Conservation (phyloP, 1,140 invertebrate genomes). For the Sycophila sp. region DNA sequence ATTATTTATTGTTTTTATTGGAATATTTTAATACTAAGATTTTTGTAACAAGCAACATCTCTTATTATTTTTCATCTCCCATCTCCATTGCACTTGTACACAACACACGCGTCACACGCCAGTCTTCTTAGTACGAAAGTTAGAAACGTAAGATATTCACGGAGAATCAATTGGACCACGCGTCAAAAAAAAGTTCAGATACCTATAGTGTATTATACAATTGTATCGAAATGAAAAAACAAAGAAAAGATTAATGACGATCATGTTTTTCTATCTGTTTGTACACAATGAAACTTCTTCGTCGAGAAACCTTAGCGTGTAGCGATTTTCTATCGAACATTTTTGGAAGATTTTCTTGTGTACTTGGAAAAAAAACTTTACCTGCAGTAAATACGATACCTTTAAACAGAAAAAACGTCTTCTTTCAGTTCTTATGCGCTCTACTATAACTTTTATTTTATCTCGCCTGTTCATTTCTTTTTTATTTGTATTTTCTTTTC, state of each 20-base stretch:
- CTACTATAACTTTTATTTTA: too few relatives aligned
- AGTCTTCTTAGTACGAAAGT: too few relatives aligned
- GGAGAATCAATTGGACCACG: too few relatives aligned
- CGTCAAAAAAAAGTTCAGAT: conserved; percentile 17
- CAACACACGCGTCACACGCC: too few relatives aligned
- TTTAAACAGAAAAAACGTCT: neutral
- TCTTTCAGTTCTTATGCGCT: too few relatives aligned
- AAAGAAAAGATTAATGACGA: neutral
- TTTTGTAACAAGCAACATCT: conserved; percentile 62
- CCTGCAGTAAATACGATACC: neutral
- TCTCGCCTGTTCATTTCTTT: neutral
- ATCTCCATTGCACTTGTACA: neutral
- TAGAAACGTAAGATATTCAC: neutral
- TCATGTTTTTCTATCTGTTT: neutral
- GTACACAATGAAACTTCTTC: neutral
- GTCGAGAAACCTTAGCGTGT: neutral
- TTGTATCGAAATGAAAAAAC: neutral
- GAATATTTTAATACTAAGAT: conserved; percentile 68
- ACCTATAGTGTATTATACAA: neutral
- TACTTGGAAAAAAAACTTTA: conserved; percentile 12
- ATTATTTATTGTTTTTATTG: conserved; percentile 69
- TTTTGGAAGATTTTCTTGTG: conserved; percentile 14
- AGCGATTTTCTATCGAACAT: neutral
- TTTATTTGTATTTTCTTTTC: neutral
- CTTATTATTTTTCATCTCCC: conserved; percentile 29